Percentiles rank a stretch among this genome's conserved stretches.
These are phyloP conservation scores for Neostethus bicornis DNA, from an alignment of 2,797 vertebrate genomes.

Conservation along the genomic window DNA sequence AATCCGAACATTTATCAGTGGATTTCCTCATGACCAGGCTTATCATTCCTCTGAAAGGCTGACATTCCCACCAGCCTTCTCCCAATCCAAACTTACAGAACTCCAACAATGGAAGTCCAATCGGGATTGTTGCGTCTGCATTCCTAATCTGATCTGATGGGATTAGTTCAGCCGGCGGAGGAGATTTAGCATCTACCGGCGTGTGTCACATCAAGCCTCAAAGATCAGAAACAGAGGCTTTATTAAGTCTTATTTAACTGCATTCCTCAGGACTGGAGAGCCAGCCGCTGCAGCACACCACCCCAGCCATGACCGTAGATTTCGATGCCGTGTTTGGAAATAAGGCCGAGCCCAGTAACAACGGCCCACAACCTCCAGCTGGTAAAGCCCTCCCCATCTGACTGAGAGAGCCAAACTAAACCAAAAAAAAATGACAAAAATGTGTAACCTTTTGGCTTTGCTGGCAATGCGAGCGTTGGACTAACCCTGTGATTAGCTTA, in stretches of 20 bases:
- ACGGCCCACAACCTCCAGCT: slow-evolving; percentile 78
- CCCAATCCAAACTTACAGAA: slow-evolving; percentile 46
- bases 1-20: slow-evolving; percentile 46
- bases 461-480: slow-evolving; percentile 31
- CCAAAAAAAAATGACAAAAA: slow-evolving; percentile 13
- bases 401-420: slow-evolving; percentile 32
- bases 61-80: slow-evolving; percentile 24
- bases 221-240: slow-evolving; percentile 10
- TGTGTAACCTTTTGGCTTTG: slow-evolving; percentile 46
- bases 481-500: slow-evolving; percentile 52
- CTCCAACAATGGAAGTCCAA: slow-evolving; percentile 41
- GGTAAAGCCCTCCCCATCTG: slow-evolving; percentile 78
- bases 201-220: slow-evolving; percentile 8
- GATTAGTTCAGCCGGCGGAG: slow-evolving; percentile 40
- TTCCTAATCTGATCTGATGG: slow-evolving; percentile 42
- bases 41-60: slow-evolving; percentile 36
- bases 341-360: slow-evolving; percentile 76
- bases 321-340: slow-evolving; percentile 93
- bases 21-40: slow-evolving; percentile 46
- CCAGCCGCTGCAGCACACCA: slow-evolving; percentile 76
- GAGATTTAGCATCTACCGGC: slow-evolving; percentile 17
- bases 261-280: slow-evolving; percentile 79
- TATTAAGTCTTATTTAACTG: slow-evolving; percentile 57
- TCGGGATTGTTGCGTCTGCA: slow-evolving; percentile 19
- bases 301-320: slow-evolving; percentile 86